These are phyloP conservation scores for Sciaenops ocellatus DNA, from an alignment of 2,797 vertebrate genomes.

Conservation along the genomic window DNA sequence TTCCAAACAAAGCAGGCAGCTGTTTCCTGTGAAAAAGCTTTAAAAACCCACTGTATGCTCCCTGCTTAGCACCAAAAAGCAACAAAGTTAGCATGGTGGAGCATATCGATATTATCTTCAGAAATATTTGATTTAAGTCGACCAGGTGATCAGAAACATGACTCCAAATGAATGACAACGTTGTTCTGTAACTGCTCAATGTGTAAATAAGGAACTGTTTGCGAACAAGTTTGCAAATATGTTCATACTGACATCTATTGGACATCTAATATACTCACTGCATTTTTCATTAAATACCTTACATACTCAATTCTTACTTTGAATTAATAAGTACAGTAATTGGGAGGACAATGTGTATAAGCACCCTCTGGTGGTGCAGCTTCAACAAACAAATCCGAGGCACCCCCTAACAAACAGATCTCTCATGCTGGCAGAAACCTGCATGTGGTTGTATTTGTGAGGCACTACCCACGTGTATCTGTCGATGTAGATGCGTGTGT, in stretches of 20 bases:
- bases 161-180: neutral
- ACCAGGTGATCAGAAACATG: neutral
- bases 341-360: neutral
- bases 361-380: constrained; percentile 6
- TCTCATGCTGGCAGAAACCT: constrained; percentile 7
- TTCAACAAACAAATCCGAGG: constrained; percentile 17
- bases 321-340: neutral
- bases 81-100: neutral
- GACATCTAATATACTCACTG: too few species aligned
- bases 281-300: neutral
- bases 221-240: neutral
- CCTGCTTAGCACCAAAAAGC: neutral
- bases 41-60: neutral
- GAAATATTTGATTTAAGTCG: too few species aligned
- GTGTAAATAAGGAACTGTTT: too few species aligned
- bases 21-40: neutral
- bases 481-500: neutral
- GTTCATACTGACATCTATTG: neutral
- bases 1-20: neutral
- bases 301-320: neutral
- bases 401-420: constrained; percentile 4
- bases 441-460: constrained; percentile 10
- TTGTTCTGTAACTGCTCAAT: too few species aligned
- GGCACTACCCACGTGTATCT: neutral
- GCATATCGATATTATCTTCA: too few species aligned